A percentile compares a stretch with the other conserved stretches of the same genome.
Evolutionary conservation across 2,888 invertebrate genomes (phyloP).

Genomic region (Eristalis pertinax): DNA sequence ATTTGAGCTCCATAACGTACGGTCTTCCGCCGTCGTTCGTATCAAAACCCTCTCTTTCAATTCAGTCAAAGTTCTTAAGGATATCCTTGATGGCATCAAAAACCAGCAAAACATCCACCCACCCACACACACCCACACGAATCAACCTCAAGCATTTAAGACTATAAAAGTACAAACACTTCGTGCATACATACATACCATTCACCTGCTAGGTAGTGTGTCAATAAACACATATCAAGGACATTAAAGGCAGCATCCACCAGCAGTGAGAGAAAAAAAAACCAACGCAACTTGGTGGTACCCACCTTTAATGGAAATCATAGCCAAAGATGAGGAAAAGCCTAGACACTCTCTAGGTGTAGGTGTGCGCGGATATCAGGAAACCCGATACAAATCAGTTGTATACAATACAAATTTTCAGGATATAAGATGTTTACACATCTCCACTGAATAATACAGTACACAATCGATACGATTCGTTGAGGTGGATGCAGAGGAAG

Average conservation of each 20-base stretch:
- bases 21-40: background rate
- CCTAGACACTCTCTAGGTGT: background rate
- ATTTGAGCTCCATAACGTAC: background rate
- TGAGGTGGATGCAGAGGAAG: conserved; percentile 22
- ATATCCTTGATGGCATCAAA: conserved; percentile 3
- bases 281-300: background rate
- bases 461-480: conserved; percentile 16
- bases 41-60: background rate
- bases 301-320: conserved; percentile 12
- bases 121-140: background rate
- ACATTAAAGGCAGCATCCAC: conserved; percentile 20
- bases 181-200: background rate
- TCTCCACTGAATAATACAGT: conserved; percentile 39
- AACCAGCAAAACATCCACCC: no score
- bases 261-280: background rate
- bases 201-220: conserved; percentile 9
- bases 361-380: background rate
- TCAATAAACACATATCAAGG: conserved; percentile 37
- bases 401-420: conserved; percentile 8
- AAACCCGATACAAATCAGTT: conserved; percentile 16
- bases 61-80: conserved; percentile 1
- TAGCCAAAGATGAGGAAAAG: background rate
- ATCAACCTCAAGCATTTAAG: background rate
- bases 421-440: conserved; percentile 57
- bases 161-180: conserved; percentile 20